phyloP scores from a whole-genome alignment of 2,888 invertebrate genomes.

The Lepidocyrtoides sp. region DNA sequence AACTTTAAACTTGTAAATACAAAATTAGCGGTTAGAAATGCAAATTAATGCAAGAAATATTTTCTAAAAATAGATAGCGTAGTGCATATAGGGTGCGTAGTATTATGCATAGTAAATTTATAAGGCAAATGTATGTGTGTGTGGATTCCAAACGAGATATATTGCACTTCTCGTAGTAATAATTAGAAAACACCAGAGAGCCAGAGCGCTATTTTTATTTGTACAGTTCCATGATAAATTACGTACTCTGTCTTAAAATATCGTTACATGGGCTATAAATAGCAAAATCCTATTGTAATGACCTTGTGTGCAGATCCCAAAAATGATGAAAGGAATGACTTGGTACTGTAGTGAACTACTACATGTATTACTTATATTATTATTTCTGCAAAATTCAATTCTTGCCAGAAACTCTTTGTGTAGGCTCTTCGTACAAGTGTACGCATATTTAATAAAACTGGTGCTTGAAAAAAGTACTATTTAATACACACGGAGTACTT shows the following conservation, averaged over 20 bases:
- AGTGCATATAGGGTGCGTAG: not conserved
- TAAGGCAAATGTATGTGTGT: not conserved
- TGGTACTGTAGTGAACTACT: not conserved
- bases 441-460: too few relatives aligned
- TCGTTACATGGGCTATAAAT: conserved; percentile 46
- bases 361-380: not conserved
- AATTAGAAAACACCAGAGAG: not conserved
- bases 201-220: conserved; percentile 46
- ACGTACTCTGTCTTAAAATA: conserved; percentile 52
- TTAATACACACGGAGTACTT: too few relatives aligned
- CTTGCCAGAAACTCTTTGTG: too few relatives aligned
- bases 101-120: not conserved
- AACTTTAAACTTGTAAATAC: not conserved
- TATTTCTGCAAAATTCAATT: too few relatives aligned
- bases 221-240: conserved; percentile 64
- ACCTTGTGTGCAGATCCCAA: conserved; percentile 55
- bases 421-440: too few relatives aligned
- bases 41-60: conserved; percentile 16
- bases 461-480: too few relatives aligned
- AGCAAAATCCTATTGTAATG: conserved; percentile 26
- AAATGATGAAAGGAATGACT: conserved; percentile 27
- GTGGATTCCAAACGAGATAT: not conserved
- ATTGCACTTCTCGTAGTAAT: not conserved
- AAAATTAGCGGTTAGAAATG: not conserved
- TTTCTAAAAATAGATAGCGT: conserved; percentile 46